Evolutionary conservation across 2,797 vertebrate species (phyloP).

Genomic region (Gouania willdenowi): DNA sequence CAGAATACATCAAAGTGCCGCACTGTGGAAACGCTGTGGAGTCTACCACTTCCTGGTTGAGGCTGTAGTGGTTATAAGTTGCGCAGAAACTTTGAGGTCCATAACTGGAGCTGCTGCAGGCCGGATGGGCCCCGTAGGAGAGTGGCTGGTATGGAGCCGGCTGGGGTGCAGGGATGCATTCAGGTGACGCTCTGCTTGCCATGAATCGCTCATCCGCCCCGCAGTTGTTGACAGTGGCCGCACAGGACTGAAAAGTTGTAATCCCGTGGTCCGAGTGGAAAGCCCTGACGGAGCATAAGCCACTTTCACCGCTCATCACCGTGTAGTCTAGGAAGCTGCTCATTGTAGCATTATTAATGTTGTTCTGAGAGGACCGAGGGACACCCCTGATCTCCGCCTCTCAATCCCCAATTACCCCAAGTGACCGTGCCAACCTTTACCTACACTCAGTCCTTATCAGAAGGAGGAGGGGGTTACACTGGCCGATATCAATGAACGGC

Average conservation of each 20-base stretch:
- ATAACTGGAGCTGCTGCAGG: slow-evolving; percentile 82
- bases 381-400: slow-evolving; percentile 70
- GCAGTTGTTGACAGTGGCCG: slow-evolving; percentile 87
- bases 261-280: slow-evolving; percentile 92
- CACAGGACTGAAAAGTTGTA: slow-evolving; percentile 94
- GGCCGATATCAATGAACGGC: slow-evolving; percentile 90
- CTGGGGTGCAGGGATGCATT: slow-evolving; percentile 80
- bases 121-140: slow-evolving; percentile 82
- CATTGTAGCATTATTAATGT: slow-evolving; percentile 95
- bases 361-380: slow-evolving; percentile 76
- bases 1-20: slow-evolving; percentile 88
- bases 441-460: slow-evolving; percentile 60
- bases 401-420: slow-evolving; percentile 59
- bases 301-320: slow-evolving; percentile 83
- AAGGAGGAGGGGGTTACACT: slow-evolving; percentile 28
- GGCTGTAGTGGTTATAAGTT: slow-evolving; percentile 85
- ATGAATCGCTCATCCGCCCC: slow-evolving; percentile 87
- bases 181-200: slow-evolving; percentile 83
- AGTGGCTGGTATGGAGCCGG: slow-evolving; percentile 87
- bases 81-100: slow-evolving; percentile 86
- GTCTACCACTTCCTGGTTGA: slow-evolving; percentile 89
- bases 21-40: slow-evolving; percentile 84
- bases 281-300: slow-evolving; percentile 85
- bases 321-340: slow-evolving; percentile 96
- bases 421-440: slow-evolving; percentile 90